A percentile compares a stretch with the other conserved stretches of the same genome.
These are phyloP conservation scores for Meriones unguiculatus DNA, from an alignment of 2,113 vertebrate species.

Conservation along the genomic window DNA sequence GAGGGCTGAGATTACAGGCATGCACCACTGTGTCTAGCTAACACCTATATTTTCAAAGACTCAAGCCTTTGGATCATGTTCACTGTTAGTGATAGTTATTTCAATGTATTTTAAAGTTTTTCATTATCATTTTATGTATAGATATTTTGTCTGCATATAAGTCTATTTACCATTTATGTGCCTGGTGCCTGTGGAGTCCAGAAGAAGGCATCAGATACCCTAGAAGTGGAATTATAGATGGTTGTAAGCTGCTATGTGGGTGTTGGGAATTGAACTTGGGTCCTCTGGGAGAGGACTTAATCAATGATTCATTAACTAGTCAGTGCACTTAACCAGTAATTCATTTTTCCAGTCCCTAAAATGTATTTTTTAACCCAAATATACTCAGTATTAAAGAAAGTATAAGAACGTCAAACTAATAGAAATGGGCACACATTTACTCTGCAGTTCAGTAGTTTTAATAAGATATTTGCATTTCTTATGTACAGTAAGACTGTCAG, in stretches of 20 bases:
- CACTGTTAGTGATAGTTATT: conserved; percentile 29
- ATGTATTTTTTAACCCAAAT: not conserved
- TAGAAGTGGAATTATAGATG: not conserved
- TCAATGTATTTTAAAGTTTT: not conserved
- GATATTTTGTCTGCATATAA: not conserved
- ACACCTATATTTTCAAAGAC: not conserved
- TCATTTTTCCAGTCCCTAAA: not conserved
- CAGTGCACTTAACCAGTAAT: not conserved
- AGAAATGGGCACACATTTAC: not conserved
- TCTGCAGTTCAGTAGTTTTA: not conserved
- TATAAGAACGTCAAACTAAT: conserved; percentile 17
- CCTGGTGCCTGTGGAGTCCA: not conserved
- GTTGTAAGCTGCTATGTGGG: not conserved
- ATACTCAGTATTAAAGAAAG: not conserved
- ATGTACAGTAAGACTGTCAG: not conserved
- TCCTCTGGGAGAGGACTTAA: not conserved
- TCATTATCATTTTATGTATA: not conserved
- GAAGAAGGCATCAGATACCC: not conserved
- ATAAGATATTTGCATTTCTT: not conserved
- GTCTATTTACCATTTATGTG: not conserved
- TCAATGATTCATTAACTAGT: not conserved
- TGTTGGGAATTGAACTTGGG: not conserved
- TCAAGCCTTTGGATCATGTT: not conserved
- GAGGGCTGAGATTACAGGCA: too few species aligned
- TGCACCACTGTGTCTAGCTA: too few species aligned